Base-by-base conservation (phyloP, 2,797 vertebrate species). In the Melanotaenia boesemani region DNA sequence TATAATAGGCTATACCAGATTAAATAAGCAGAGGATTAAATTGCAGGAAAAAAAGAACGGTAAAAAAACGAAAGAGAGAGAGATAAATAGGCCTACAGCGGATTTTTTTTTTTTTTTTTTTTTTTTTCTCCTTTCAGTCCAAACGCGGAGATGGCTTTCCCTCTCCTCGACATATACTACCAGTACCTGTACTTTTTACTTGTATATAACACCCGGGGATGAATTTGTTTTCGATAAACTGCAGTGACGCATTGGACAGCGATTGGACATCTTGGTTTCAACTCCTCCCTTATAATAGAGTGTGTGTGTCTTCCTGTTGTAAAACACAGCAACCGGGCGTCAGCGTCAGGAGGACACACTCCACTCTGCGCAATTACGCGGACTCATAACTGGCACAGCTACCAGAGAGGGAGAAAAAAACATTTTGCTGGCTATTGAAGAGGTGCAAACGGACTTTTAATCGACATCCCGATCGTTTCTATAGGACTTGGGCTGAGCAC, bases 211-310 rank as follows among this genome's bases (percentile, higher is more conserved):
- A 87, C 90, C 94, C 93, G 83, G 92, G 95, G 94, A 96, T 95
- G 95, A 95, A 97, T 97, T 96, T 97, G 95, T 96, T 92, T 92
- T 95, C 93, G 89, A 95, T 94, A 94, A 95, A 95, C 95, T 92
- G 93, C 93, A 88, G 95, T 98, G 97, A 97, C 97, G 97, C 94
- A 92, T 92, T 94, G 91, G 82, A 91, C 94, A 90, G 93, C 94
- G 95, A 99, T 99, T 99, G 98, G 97, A 95, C 95, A 93, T 93
- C 90, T 93, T 89, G 94, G 89, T 88, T 89, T 92, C 94, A 93
- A 96, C 95, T 96, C 97, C 98, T 97, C 97, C 97, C 97, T 96
- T 96, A 96, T 96, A 96, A 96, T 96, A 96, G 97, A 95, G 96
- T 92, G 93, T 91, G 94, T 57, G 76, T 34, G 74, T 93, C 92